phyloP scores from a whole-genome alignment of 2,113 vertebrate genomes.

The Sinosuthora webbiana region DNA sequence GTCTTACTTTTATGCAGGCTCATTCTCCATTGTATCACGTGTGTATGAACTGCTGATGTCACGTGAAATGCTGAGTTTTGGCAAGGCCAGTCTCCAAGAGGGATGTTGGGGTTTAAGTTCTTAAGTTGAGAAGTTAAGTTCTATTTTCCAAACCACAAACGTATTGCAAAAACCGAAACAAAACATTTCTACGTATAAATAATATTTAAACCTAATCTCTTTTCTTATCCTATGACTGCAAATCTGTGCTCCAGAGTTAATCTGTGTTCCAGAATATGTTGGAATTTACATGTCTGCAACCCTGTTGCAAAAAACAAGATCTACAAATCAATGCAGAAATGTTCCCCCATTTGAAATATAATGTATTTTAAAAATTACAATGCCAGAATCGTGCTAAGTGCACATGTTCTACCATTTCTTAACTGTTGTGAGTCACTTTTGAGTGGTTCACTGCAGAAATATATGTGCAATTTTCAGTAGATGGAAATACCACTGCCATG shows the following conservation, averaged over 20 bases:
- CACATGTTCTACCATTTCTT: neutral
- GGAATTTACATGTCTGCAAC: neutral
- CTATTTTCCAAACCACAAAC: neutral
- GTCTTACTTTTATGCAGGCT: neutral
- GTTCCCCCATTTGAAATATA: neutral
- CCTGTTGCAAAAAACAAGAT: neutral
- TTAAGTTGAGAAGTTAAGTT: neutral
- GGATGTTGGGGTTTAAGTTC: neutral
- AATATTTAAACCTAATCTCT: neutral
- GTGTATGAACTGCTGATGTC: neutral
- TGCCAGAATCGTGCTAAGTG: neutral
- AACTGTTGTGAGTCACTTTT: neutral
- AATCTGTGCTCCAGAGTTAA: neutral
- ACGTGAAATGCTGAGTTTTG: neutral
- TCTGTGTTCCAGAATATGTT: neutral
- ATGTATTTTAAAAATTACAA: neutral
- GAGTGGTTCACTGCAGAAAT: neutral
- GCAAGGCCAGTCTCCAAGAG: neutral
- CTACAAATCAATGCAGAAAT: neutral
- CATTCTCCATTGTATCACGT: neutral
- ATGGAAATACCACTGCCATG: constrained; percentile 9
- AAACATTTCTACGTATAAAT: neutral
- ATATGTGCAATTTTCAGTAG: neutral
- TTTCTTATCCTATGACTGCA: neutral
- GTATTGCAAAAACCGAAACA: neutral